phyloP scores from a whole-genome alignment of 2,797 vertebrate species.

The Zonotrichia albicollis region DNA sequence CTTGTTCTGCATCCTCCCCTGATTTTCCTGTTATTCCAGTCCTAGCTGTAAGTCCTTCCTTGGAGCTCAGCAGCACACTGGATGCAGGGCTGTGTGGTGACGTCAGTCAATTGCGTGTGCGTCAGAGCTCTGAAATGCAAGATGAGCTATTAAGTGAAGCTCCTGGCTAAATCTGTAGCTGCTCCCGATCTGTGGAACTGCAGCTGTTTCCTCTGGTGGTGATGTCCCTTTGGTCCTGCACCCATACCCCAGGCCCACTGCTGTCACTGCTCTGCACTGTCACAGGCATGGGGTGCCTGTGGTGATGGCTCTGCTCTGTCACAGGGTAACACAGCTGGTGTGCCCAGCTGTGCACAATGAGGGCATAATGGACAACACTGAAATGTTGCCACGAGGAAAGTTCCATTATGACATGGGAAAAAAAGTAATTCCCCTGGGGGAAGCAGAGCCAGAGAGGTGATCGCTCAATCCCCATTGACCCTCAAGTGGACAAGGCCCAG shows the following conservation, averaged over 20 bases:
- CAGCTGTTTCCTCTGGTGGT: neutral
- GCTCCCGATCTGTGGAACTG: neutral
- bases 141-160: neutral
- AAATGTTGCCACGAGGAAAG: neutral
- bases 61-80: neutral
- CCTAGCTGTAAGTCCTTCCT: neutral
- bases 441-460: neutral
- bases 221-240: neutral
- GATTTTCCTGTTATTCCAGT: slow-evolving; percentile 42
- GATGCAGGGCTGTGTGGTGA: neutral
- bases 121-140: neutral
- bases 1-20: neutral
- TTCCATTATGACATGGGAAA: neutral
- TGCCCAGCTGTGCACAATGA: neutral
- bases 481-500: neutral
- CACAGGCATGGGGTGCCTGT: accelerated
- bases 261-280: neutral
- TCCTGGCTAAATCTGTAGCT: neutral
- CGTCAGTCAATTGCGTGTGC: neutral
- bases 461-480: neutral
- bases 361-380: neutral
- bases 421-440: neutral
- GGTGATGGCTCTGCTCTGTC: neutral
- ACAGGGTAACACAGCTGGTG: neutral
- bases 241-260: neutral